Conservation (phyloP, 1,140 invertebrate species). For the Eumeta japonica region DNA sequence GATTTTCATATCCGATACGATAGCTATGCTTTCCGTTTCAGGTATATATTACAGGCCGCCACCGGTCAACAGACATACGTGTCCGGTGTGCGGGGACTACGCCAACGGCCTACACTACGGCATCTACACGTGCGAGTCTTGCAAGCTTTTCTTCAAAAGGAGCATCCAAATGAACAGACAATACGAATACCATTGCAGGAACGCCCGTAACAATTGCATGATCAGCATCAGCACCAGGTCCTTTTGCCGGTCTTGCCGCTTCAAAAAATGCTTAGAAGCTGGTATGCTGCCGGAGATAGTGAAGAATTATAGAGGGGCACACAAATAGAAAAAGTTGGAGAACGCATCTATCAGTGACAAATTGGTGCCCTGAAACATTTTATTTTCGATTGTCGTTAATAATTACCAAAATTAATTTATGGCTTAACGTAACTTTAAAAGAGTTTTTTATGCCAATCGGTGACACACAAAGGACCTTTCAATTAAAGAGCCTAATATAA, state of each 20-base stretch:
- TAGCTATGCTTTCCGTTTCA: too few relatives aligned
- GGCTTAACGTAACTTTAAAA: too few relatives aligned
- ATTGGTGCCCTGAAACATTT: too few relatives aligned
- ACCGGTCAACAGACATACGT: slow-evolving; percentile 8
- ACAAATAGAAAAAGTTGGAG: too few relatives aligned
- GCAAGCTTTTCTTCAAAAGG: slow-evolving; percentile 38
- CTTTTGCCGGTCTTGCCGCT: slow-evolving; percentile 27
- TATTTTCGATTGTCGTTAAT: too few relatives aligned
- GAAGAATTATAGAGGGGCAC: slow-evolving; percentile 1
- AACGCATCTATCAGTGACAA: background rate
- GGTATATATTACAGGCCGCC: too few relatives aligned
- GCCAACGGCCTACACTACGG: slow-evolving; percentile 30
- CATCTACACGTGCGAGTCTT: slow-evolving; percentile 29
- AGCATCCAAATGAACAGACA: slow-evolving; percentile 20
- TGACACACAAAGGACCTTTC: too few relatives aligned
- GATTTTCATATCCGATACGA: too few relatives aligned
- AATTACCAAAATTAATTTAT: too few relatives aligned
- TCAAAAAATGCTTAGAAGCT: slow-evolving; percentile 21
- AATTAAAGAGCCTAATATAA: too few relatives aligned
- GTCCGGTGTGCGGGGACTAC: slow-evolving; percentile 28
- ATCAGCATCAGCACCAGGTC: slow-evolving; percentile 19
- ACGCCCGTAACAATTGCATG: slow-evolving; percentile 8
- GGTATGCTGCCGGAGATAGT: slow-evolving; percentile 28
- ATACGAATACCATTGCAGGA: slow-evolving; percentile 15
- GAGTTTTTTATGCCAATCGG: too few relatives aligned